Evolutionary conservation across 1,140 invertebrate species (phyloP).

Genomic region (Drosophila athabasca): DNA sequence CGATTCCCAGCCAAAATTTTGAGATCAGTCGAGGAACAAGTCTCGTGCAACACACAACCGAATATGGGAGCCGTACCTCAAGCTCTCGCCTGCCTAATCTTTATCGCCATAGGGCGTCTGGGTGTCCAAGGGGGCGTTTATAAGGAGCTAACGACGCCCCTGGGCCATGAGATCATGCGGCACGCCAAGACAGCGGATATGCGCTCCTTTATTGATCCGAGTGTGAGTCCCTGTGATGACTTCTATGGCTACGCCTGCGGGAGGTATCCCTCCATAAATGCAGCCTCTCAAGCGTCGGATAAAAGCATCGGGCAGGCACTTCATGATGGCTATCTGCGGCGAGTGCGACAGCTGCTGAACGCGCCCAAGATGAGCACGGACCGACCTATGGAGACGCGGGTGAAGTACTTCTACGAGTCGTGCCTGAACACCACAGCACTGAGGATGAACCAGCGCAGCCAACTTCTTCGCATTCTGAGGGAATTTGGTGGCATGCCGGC

Average conservation of each 20-base stretch:
- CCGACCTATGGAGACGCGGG: conserved; percentile 62
- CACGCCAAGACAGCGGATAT: conserved; percentile 73
- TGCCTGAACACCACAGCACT: conserved; percentile 80
- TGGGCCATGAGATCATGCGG: conserved; percentile 84
- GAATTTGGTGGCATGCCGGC: conserved; percentile 91
- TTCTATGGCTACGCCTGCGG: conserved; percentile 90
- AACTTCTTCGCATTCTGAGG: conserved; percentile 85
- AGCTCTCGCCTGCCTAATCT: conserved; percentile 43
- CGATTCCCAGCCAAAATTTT: neutral
- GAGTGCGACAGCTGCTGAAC: conserved; percentile 45
- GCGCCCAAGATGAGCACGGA: conserved; percentile 62
- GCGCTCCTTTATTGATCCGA: conserved; percentile 48
- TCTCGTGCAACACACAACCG: conserved; percentile 36
- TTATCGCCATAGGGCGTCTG: conserved; percentile 70
- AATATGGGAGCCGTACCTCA: neutral
- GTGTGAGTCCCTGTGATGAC: conserved; percentile 88
- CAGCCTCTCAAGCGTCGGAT: conserved; percentile 61
- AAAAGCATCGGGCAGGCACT: conserved; percentile 84
- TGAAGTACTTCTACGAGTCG: conserved; percentile 77
- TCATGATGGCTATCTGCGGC: conserved; percentile 48
- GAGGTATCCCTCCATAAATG: conserved; percentile 83
- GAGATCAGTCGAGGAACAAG: conserved; percentile 45
- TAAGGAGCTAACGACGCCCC: conserved; percentile 55
- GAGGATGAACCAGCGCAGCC: conserved; percentile 85
- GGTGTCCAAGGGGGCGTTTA: conserved; percentile 32